phyloP scores from a whole-genome alignment of 2,888 invertebrate genomes.

The Megalurothrips usitatus region DNA sequence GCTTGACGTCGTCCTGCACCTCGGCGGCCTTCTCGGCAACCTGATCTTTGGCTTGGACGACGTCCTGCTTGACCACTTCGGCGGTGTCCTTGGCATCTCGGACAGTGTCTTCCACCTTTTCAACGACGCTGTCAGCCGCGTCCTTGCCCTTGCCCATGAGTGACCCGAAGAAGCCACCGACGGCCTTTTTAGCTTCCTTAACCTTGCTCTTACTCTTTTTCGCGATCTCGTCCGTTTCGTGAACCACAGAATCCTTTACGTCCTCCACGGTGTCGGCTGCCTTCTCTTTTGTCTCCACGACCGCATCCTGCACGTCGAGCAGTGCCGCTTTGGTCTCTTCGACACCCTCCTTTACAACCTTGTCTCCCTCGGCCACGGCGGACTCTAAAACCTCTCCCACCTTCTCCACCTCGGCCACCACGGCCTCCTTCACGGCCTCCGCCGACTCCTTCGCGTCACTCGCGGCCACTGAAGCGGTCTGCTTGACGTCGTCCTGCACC shows the following conservation, averaged over 20 bases:
- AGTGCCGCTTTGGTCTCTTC: not conserved
- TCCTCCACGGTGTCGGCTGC: constrained; percentile 35
- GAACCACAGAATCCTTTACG: constrained; percentile 34
- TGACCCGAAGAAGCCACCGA: constrained; percentile 31
- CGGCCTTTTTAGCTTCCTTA: constrained; percentile 28
- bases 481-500: not conserved
- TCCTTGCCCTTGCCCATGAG: no score
- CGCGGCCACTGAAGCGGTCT: not conserved
- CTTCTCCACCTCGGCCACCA: not conserved
- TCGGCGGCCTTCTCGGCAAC: not conserved
- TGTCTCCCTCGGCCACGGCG: not conserved
- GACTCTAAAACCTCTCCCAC: not conserved
- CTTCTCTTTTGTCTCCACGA: constrained; percentile 36
- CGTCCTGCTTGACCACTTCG: not conserved
- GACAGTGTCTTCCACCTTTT: no score
- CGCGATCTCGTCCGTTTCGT: constrained; percentile 33
- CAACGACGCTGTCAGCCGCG: no score
- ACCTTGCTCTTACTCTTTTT: constrained; percentile 31
- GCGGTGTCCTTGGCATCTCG: not conserved
- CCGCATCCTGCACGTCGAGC: not conserved
- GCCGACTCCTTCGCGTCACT: not conserved
- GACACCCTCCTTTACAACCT: not conserved
- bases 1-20: not conserved
- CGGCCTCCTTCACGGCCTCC: not conserved
- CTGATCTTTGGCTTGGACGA: not conserved